Conservation (phyloP, 2,797 vertebrate genomes). For the Pelobates cultripes region DNA sequence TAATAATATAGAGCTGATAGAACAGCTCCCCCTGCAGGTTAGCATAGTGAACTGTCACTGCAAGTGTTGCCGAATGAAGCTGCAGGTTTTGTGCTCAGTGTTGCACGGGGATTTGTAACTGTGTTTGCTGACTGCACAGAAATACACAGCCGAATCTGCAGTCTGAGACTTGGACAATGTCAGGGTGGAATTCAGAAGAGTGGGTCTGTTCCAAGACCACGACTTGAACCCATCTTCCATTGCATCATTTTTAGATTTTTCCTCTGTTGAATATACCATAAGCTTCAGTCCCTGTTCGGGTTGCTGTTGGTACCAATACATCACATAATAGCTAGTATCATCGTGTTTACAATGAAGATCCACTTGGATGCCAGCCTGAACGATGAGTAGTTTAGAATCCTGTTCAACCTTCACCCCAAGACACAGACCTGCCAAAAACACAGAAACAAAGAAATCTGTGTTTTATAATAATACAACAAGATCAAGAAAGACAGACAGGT, state of each 20-base stretch:
- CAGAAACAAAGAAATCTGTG: background rate
- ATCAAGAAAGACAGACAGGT: too few species aligned
- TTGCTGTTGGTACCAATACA: conserved; percentile 33
- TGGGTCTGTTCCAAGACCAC: conserved; percentile 3
- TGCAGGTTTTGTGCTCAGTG: background rate
- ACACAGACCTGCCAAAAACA: conserved; percentile 1
- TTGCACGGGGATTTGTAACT: background rate
- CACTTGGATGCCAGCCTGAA: background rate
- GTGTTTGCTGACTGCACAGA: conserved; percentile 34
- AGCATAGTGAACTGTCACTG: background rate
- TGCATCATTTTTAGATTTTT: background rate
- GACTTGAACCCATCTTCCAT: background rate
- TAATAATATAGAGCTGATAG: too few species aligned
- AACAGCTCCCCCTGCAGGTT: conserved; percentile 1
- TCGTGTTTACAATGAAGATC: background rate
- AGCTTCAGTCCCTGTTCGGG: background rate
- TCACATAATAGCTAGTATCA: background rate
- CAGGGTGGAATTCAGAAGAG: background rate
- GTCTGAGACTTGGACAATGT: background rate
- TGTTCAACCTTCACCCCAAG: conserved; percentile 14
- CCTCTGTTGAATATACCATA: conserved; percentile 8
- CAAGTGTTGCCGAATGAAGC: background rate
- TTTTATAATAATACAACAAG: too few species aligned
- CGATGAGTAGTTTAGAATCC: background rate
- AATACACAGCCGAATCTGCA: conserved; percentile 16